Conservation (phyloP, 1,140 invertebrate species). For the Aphelinus atriplicis region DNA sequence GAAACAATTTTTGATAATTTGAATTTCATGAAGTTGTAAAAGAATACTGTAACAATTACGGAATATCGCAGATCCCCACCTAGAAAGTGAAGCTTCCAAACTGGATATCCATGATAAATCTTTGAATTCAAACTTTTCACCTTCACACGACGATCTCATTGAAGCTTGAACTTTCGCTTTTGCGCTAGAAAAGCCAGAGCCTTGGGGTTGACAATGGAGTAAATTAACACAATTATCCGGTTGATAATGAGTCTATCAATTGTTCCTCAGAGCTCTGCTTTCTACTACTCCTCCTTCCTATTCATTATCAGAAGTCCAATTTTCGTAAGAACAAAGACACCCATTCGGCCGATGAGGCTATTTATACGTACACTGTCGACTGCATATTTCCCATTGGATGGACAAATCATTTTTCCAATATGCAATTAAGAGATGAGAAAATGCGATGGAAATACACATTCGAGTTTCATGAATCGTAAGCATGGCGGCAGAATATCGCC, state of each 20-base stretch:
- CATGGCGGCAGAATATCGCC: background rate
- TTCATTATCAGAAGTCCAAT: slow-evolving; percentile 18
- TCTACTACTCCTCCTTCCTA: background rate
- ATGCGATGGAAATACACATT: background rate
- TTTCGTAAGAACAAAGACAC: slow-evolving; percentile 16
- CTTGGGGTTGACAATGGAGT: background rate
- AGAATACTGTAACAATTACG: too few relatives aligned
- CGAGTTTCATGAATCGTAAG: background rate
- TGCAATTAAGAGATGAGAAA: background rate
- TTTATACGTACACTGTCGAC: background rate
- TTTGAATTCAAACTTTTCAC: too few relatives aligned
- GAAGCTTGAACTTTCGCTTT: background rate
- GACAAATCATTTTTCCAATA: slow-evolving; percentile 29
- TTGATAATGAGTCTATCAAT: slow-evolving; percentile 8
- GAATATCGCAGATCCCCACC: too few relatives aligned
- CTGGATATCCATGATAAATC: too few relatives aligned
- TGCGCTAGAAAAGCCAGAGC: background rate
- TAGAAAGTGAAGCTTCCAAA: too few relatives aligned
- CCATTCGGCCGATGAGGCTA: background rate
- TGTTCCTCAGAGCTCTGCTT: background rate
- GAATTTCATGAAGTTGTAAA: too few relatives aligned
- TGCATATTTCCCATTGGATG: slow-evolving; percentile 28
- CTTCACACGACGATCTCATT: too few relatives aligned
- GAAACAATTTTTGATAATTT: too few relatives aligned
- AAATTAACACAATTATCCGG: slow-evolving; percentile 6